Base-by-base conservation (phyloP, 1,140 invertebrate species). In the Eubasilissa regina region DNA sequence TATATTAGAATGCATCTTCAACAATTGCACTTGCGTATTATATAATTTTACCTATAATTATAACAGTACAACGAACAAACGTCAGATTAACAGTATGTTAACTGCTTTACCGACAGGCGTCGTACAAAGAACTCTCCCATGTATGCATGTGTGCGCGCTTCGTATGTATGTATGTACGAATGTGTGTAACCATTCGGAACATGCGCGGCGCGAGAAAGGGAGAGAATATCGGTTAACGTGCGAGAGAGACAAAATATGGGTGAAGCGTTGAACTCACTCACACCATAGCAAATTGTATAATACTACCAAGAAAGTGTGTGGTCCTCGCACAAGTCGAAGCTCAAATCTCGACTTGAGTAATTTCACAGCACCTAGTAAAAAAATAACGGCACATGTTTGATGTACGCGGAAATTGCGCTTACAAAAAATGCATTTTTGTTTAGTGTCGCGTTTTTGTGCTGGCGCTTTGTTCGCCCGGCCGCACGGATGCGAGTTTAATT, bases 201-300 rank as follows among this genome's bases (percentile, higher is more conserved):
- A 51, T 51, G 48, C 48, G 48, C 48, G 48, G 48, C 17, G 48
- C 19, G n/a, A 25, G 48, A 56, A 12, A 43, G 70, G 44, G 74
- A 47, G 35, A 35, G 58, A 76, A 76, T 76, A 76, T 76, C 74
- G 74, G 74, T 76, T 76, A 76, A 48, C 10, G 74, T 76, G 74
- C 76, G 76, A 77, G 76, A 44, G 76, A 77, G 76, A 77, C 47
- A 48, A 47, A 77, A 77, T 77, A 77, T 77, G 44, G 76, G 76
- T 77, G 64, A 77, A 77, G 53, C 76, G 64, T 77, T 77, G 76
- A 77, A 77, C 76, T 56, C 66, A 47, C 51, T 15, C 11, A 76
- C 45, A 76, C 55, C 13, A 13, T 4, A 3, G 53, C 11, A 15
- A 8, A 56, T 15, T 4, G 53, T 56, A 19, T 19, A 45, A 73